Base-by-base conservation (phyloP, 2,888 invertebrate species). In the Spodoptera exigua region DNA sequence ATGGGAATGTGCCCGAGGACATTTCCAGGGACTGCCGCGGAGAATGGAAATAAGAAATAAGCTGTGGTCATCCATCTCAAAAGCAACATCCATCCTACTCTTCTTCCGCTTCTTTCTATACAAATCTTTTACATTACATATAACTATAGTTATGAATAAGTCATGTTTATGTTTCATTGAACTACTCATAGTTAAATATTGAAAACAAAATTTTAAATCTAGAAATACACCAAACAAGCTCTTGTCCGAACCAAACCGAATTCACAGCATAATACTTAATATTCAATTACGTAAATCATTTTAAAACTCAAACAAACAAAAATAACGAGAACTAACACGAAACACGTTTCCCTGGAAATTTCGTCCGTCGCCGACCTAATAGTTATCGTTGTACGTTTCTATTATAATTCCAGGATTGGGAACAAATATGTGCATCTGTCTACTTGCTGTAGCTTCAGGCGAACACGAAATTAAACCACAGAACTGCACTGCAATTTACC, bases 381-480 rank as follows among this genome's bases (percentile, higher is more conserved):
- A 64, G 61, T 53, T 53, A 58, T 56, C 61, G 51, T 32, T 57
- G 39, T 46, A 72, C 64, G 55, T 67, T 70, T 64, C 64, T 61
- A 65, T 74, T 76, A 74, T 65, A 65, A 74, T 76, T 58, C 61
- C 65, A 46, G 40, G 59, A 58, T 65, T 55, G 39, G 44, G 36
- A 49, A 63, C 70, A 67, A 72, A 74, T 67, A 79, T 68, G 61
- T 53, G 47, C 58, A 61, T 59, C 41, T 66, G 66, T 62, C 68
- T 74, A 39, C 57, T 52, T 72, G 66, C 72, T 70, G 70, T 72
- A 47, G 73, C 82, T 61, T 44, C 59, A 21, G 74, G 82, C 79
- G 56, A 36, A 60, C 58, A 61, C 51, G 66, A 68, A 79, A 80
- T 82, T 82, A 81, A 75, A 79, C 77, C 74, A 68, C 77, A 76